Evolutionary conservation across 2,113 vertebrate species (phyloP), one percentile per base, ranked within the genome.

Genomic region (Trochalopteron elliotii): DNA sequence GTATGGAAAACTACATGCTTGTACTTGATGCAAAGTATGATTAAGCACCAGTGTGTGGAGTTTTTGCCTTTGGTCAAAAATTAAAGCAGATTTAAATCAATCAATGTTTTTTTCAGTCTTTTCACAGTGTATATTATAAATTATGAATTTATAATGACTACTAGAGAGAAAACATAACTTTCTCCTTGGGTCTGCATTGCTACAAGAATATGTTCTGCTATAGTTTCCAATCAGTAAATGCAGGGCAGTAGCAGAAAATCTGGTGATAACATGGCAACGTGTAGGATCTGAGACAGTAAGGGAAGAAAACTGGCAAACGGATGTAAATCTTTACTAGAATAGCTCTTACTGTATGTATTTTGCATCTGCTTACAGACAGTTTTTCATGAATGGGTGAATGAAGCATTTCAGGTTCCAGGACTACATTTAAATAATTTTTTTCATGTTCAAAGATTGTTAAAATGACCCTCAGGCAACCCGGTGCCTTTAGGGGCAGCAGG

Each of bases 1-100:
- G 61, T 96, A 94, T 93, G 93, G 87, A 96, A 91, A 89, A 69
- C 57, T 87, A 74, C 96, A 85, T 96, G 95, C 74, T 95, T 94
- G 91, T 94, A 97, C 95, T 94, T 78, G 96, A 96, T 82, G 77
- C 49, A 75, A 92, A 94, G 86, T 71, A 84, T 92, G 95, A 93
- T 94, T 97, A 96, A 96, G 94, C 93, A 95, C 52, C 56, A 64
- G 69, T 45, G 86, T 55, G 74, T 65, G 74, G 70, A 87, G 94
- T 12, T 97, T 91, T 94, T 95, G 91, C 91, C 94, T 82, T 95
- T 42, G 87, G 94, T 87, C 33, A 92, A 90, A 96, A 91, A 94
- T 79, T 71, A 91, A 89, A 28, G 61, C 57, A 91, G 81, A 89
- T 93, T 92, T 91, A 82, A 95, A 91, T 91, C 87, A 91, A 95